Base-by-base conservation (phyloP, 2,888 invertebrate genomes). In the Lasioglossum marginatum region DNA sequence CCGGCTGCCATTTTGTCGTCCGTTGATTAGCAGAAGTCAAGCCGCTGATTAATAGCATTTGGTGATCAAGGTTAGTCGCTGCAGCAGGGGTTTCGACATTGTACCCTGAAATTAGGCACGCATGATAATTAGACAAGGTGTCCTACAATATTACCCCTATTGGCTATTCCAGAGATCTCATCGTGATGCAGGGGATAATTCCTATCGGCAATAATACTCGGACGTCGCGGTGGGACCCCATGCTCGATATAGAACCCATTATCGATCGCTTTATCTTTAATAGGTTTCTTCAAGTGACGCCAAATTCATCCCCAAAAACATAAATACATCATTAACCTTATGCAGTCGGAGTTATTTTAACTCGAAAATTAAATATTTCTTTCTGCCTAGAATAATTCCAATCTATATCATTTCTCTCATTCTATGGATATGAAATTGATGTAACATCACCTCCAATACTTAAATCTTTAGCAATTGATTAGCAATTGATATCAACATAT, bases 101-200 rank as follows among this genome's bases (percentile, higher is more conserved):
- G 79, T 92, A 90, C 92, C 93, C 92, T 94, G 92, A 94, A 94
- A 94, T 94, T 94, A 94, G 92, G 90, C 93, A 91, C 91, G 92
- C 91, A 88, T 92, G 92, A 93, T 94, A 93, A 94, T 94, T 94
- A 94, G 92, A 93, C 92, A 90, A 91, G 81, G 76, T 79, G 79
- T 71, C 81, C 63, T 79, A 83, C 76, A 80, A 80, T 80, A 83
- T 85, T 79, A 85, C 85, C 86, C 89, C 90, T 81, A 91, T 89
- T 88, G 89, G 87, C 78, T 85, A 83, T 87, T 87, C 85, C 74
- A 70, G 87, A 85, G 85, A 86, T 88, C 87, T 86, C 82, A 79
- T 81, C 83, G 81, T 81, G 87, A 83, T 85, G 85, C 73, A 73
- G 68, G 84, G 85, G 88, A 89, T 92, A 91, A 92, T 91, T 90